A percentile compares a stretch with the other conserved stretches of the same genome.
phyloP scores from a whole-genome alignment of 2,888 invertebrate genomes.

The Tridacna crocea region DNA sequence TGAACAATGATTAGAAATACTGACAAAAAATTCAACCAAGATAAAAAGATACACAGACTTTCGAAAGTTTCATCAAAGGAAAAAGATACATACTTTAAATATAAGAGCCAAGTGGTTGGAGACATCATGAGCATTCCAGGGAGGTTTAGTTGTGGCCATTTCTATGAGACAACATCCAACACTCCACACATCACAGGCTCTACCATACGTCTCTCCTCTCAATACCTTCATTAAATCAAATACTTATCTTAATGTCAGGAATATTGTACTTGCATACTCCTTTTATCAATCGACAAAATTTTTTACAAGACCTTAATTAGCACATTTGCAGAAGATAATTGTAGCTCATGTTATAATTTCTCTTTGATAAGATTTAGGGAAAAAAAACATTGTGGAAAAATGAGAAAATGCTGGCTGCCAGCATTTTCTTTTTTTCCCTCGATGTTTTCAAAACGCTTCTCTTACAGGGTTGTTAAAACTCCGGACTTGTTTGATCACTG shows the following conservation, averaged over 20 bases:
- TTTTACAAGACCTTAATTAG: neutral
- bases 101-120: constrained; percentile 85
- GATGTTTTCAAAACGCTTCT: neutral
- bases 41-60: too few relatives aligned
- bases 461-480: too few relatives aligned
- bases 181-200: constrained; percentile 85
- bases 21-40: too few relatives aligned
- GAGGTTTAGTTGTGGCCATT: constrained; percentile 85
- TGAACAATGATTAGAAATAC: too few relatives aligned
- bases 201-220: constrained; percentile 85
- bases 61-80: neutral
- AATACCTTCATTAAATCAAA: constrained; percentile 80
- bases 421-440: neutral
- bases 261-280: neutral
- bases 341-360: neutral
- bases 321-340: neutral
- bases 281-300: neutral
- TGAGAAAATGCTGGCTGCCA: neutral
- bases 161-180: constrained; percentile 85
- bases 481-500: too few relatives aligned
- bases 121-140: constrained; percentile 84
- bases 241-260: too few relatives aligned
- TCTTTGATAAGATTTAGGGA: neutral
- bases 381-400: neutral
- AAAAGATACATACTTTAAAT: constrained; percentile 82